A percentile compares a stretch with the other conserved stretches of the same genome.
Conservation (phyloP, 2,113 vertebrate genomes). For the Gila orcuttii region DNA sequence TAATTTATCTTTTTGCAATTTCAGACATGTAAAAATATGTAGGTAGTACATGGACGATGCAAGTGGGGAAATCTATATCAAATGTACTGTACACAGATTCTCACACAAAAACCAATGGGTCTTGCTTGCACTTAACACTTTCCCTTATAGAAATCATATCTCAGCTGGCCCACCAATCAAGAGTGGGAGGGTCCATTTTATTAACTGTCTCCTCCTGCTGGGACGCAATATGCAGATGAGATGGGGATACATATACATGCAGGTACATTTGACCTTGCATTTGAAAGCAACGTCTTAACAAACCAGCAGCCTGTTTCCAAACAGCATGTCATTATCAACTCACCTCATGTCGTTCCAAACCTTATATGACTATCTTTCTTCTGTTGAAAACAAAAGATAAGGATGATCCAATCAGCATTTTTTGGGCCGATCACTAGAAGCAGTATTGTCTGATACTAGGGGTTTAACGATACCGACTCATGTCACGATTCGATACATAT, state of each 20-base stretch:
- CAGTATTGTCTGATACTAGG: too few species aligned
- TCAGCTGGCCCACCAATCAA: not conserved
- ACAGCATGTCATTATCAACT: not conserved
- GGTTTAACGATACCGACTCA: too few species aligned
- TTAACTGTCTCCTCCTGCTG: conserved; percentile 11
- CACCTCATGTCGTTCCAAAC: too few species aligned
- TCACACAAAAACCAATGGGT: not conserved
- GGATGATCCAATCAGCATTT: too few species aligned
- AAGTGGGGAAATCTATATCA: not conserved
- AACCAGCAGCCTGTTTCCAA: not conserved
- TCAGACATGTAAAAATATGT: not conserved
- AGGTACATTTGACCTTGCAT: conserved; percentile 10
- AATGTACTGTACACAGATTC: not conserved
- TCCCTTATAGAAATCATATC: not conserved
- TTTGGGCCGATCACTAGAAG: too few species aligned
- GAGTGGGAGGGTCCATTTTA: conserved; percentile 7
- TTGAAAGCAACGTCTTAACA: not conserved
- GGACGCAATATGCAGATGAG: not conserved
- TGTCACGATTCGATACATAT: too few species aligned
- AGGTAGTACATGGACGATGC: not conserved
- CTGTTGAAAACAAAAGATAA: not conserved
- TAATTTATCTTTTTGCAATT: not conserved
- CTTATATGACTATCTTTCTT: not conserved
- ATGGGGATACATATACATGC: not conserved
- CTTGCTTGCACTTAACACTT: not conserved